Evolutionary conservation across 2,888 invertebrate species (phyloP).

Genomic region (Zygogramma bicolorata): DNA sequence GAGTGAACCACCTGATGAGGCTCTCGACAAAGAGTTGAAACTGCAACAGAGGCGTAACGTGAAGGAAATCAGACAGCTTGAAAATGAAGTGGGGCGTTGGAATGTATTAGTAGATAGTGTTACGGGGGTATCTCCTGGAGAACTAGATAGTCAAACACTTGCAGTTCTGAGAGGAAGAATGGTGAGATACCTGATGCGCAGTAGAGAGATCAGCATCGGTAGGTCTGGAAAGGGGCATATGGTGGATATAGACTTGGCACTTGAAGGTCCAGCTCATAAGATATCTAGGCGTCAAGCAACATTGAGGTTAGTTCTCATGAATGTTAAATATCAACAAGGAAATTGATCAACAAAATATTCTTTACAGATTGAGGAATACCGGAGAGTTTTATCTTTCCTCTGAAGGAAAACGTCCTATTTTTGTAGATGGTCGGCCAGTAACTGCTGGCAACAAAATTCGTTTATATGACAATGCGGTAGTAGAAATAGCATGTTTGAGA

Average conservation of each 20-base stretch:
- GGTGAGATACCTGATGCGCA: conserved; percentile 94
- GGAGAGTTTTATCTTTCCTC: conserved; percentile 96
- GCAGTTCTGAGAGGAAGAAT: conserved; percentile 92
- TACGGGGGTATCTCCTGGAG: conserved; percentile 84
- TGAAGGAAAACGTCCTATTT: conserved; percentile 94
- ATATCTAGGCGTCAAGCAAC: conserved; percentile 94
- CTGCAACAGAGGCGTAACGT: conserved; percentile 73
- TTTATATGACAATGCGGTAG: conserved; percentile 92
- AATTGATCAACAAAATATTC: conserved; percentile 24
- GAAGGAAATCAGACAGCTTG: conserved; percentile 85
- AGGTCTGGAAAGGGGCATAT: conserved; percentile 87
- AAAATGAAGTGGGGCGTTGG: conserved; percentile 89
- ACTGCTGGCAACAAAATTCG: conserved; percentile 90
- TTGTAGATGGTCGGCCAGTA: conserved; percentile 93
- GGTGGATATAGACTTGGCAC: conserved; percentile 92
- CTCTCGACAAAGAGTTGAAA: conserved; percentile 82
- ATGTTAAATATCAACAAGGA: not conserved
- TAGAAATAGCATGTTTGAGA: conserved; percentile 93
- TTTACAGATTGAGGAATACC: conserved; percentile 81
- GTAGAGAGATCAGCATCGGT: conserved; percentile 94
- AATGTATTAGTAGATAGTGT: conserved; percentile 94
- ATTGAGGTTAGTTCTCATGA: conserved; percentile 70
- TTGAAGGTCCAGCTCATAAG: conserved; percentile 96
- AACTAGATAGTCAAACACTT: conserved; percentile 93
- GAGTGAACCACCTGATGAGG: conserved; percentile 84